phyloP scores from a whole-genome alignment of 2,113 vertebrate genomes.

The Lophotis ruficrista region DNA sequence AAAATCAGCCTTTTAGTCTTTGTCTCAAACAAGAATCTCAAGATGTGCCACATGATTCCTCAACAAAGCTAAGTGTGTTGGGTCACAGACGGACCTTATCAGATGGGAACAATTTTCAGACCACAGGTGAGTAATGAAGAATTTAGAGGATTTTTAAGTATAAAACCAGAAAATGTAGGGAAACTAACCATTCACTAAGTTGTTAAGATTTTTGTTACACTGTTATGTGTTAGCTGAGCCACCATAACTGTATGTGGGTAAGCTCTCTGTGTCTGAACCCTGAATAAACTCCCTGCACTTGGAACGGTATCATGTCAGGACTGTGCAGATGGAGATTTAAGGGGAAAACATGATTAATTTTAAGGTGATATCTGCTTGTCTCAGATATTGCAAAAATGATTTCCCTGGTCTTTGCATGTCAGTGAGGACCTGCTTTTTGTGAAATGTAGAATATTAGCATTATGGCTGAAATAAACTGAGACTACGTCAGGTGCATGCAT shows the following conservation, averaged over 20 bases:
- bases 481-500: not conserved
- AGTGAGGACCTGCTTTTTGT: not conserved
- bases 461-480: not conserved
- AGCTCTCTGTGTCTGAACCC: not conserved
- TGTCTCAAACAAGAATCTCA: not conserved
- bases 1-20: not conserved
- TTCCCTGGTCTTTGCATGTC: not conserved
- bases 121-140: constrained; percentile 51
- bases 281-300: not conserved
- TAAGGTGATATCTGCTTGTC: not conserved
- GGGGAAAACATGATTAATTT: not conserved
- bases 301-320: not conserved
- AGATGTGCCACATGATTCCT: not conserved
- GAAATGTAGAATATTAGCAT: not conserved
- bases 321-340: not conserved
- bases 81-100: constrained; percentile 59
- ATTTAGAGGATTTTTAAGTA: not conserved
- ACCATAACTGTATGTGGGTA: not conserved
- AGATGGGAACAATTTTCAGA: constrained; percentile 52
- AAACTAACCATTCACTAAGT: not conserved
- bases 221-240: not conserved
- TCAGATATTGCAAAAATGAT: not conserved
- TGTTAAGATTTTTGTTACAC: not conserved
- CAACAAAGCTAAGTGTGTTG: not conserved
- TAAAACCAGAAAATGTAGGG: not conserved